Conservation (phyloP, 2,113 vertebrate species). For the Lampris megalopsis region DNA sequence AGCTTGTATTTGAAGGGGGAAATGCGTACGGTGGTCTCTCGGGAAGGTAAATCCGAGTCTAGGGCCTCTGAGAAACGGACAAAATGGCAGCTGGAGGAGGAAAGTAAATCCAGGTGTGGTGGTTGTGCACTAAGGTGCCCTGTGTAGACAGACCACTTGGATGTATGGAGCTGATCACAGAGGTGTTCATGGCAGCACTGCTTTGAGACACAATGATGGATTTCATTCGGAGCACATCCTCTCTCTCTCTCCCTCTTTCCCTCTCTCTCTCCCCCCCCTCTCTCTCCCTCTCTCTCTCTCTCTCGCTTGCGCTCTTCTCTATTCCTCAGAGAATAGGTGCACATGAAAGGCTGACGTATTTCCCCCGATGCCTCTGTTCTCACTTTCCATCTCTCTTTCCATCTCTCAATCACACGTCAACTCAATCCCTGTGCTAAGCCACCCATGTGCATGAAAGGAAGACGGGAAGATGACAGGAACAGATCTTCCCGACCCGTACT, state of each 20-base stretch:
- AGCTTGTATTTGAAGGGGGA: slow-evolving; percentile 18
- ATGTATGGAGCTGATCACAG: neutral
- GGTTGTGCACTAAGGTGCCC: neutral
- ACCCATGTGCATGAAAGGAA: neutral
- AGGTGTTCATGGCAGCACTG: slow-evolving; percentile 16
- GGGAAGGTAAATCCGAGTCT: slow-evolving; percentile 19
- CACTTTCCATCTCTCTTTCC: slow-evolving; percentile 43
- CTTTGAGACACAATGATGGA: slow-evolving; percentile 29
- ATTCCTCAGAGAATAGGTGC: slow-evolving; percentile 60
- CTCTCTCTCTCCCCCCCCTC: slow-evolving; percentile 2
- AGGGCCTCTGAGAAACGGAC: slow-evolving; percentile 30
- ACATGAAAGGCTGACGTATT: slow-evolving; percentile 64
- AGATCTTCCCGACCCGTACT: neutral
- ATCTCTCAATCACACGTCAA: slow-evolving; percentile 28
- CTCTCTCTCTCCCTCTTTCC: neutral
- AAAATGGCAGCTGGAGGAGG: slow-evolving; percentile 10
- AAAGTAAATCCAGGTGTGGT: neutral
- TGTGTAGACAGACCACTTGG: neutral
- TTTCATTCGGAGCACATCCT: slow-evolving; percentile 32
- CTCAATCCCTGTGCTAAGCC: slow-evolving; percentile 4
- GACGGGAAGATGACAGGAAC: neutral
- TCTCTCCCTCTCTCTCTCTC: neutral
- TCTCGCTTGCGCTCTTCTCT: slow-evolving; percentile 7
- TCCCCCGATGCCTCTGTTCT: slow-evolving; percentile 38
- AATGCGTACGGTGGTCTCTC: slow-evolving; percentile 8